Evolutionary conservation across 2,888 invertebrate genomes (phyloP).

Genomic region (Taphrorychus bicolor): DNA sequence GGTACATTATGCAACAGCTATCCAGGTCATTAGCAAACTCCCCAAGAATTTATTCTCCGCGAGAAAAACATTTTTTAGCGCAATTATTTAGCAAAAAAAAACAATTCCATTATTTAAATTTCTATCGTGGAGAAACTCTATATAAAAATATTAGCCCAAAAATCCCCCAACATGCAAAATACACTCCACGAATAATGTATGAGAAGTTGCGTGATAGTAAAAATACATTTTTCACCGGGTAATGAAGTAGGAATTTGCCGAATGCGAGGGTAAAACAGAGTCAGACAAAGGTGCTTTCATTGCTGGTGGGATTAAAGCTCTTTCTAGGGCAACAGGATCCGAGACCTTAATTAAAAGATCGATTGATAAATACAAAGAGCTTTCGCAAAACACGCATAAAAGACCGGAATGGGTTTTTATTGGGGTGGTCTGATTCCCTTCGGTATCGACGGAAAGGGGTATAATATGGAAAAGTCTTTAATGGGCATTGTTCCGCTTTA

Average conservation of each 20-base stretch:
- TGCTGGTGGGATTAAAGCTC: constrained; percentile 21
- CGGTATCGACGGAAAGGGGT: constrained; percentile 12
- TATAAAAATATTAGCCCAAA: too few relatives aligned
- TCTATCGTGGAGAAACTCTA: too few relatives aligned
- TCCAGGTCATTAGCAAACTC: too few relatives aligned
- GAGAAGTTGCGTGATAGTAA: not conserved
- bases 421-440: not conserved
- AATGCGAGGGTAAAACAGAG: constrained; percentile 23
- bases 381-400: constrained; percentile 38
- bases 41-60: too few relatives aligned
- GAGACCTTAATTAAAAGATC: constrained; percentile 37
- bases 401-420: constrained; percentile 9
- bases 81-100: too few relatives aligned
- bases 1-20: too few relatives aligned
- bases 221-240: constrained; percentile 18
- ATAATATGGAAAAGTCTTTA: constrained; percentile 17
- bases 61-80: too few relatives aligned
- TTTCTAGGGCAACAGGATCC: constrained; percentile 29
- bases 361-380: constrained; percentile 31
- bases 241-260: constrained; percentile 29
- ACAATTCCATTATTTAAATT: too few relatives aligned
- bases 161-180: not conserved
- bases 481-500: constrained; percentile 5
- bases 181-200: not conserved
- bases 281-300: constrained; percentile 27